Base-by-base conservation (phyloP, 2,113 vertebrate species). In the Menidia beryllina region DNA sequence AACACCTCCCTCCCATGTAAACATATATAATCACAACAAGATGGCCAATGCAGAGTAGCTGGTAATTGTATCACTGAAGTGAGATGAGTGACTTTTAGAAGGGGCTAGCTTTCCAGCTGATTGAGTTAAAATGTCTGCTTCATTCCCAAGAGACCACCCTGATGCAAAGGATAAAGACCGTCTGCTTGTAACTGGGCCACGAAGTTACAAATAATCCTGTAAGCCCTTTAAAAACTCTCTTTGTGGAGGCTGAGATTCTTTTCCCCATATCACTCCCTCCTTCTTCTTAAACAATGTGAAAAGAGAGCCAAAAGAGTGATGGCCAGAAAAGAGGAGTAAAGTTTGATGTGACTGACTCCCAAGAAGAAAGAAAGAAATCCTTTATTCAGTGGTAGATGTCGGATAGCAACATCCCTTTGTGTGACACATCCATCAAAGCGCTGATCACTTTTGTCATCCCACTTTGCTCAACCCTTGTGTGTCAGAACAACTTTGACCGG, bases 11-110 rank as follows among this genome's bases (percentile, higher is more conserved):
- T 79, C 68, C 82, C 86, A 77, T 87, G 87, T 92, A 92, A 90
- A 92, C 88, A 82, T 84, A 81, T 81, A 71, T 91, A 93, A 93
- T 93, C 84, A 83, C 86, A 90, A 89, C 90, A 91, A 87, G 84
- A 91, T 93, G 93, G 88, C 73, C 58, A 69, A 23, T n/a, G 79
- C 77, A 52, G 65, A 82, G 63, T 41, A 24, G 83, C 82, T 83
- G 58, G 30, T 90, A 90, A 91, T 86, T 80, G 67, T 84, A 87
- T 88, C 88, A 79, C 69, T 65, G 54, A 85, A 89, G 77, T 72
- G 82, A 86, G 79, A 86, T 76, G 75, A 81, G 81, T 75, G 82
- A 89, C 83, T 83, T 85, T 86, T 77, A 70, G 79, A 36, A 26
- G 68, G 12, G 21, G 43, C 14, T 0, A 0, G 66, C 39, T 62